A percentile compares a stretch with the other conserved stretches of the same genome.
Conservation (phyloP, 2,888 invertebrate species). For the Vanessa cardui region DNA sequence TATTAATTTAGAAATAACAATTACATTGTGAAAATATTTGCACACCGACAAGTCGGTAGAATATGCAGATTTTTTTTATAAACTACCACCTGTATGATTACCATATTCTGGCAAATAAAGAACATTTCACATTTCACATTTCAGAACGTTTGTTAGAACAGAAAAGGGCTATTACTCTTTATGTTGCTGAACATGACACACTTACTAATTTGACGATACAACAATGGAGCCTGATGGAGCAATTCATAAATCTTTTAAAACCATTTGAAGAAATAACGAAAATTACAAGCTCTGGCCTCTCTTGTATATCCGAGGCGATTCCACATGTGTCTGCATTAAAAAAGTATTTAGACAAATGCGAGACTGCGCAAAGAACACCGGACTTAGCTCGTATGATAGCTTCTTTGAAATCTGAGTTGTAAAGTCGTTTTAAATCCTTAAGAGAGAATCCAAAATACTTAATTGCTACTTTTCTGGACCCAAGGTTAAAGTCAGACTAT, state of each 20-base stretch:
- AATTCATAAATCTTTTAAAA: slow-evolving; percentile 43
- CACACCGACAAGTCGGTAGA: too few species aligned
- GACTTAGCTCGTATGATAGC: not conserved
- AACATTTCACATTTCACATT: too few species aligned
- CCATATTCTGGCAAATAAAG: too few species aligned
- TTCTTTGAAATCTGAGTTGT: slow-evolving; percentile 14
- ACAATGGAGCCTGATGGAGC: slow-evolving; percentile 45
- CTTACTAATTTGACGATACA: slow-evolving; percentile 37
- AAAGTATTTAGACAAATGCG: slow-evolving; percentile 29
- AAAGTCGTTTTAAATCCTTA: slow-evolving; percentile 36
- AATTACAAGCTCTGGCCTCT: slow-evolving; percentile 44
- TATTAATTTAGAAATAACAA: too few species aligned
- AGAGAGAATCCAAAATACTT: slow-evolving; percentile 15
- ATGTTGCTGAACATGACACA: slow-evolving; percentile 29
- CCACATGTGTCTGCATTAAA: slow-evolving; percentile 35
- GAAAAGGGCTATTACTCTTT: slow-evolving; percentile 43
- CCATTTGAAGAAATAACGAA: slow-evolving; percentile 49
- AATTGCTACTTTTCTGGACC: not conserved
- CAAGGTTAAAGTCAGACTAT: not conserved
- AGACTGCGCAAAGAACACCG: slow-evolving; percentile 1
- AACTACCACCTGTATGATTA: too few species aligned
- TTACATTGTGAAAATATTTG: too few species aligned
- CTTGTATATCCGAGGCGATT: slow-evolving; percentile 45
- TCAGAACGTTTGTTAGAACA: slow-evolving; percentile 45
- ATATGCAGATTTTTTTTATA: too few species aligned